phyloP scores from a whole-genome alignment of 2,113 vertebrate genomes.

The Ramphastos sulfuratus region DNA sequence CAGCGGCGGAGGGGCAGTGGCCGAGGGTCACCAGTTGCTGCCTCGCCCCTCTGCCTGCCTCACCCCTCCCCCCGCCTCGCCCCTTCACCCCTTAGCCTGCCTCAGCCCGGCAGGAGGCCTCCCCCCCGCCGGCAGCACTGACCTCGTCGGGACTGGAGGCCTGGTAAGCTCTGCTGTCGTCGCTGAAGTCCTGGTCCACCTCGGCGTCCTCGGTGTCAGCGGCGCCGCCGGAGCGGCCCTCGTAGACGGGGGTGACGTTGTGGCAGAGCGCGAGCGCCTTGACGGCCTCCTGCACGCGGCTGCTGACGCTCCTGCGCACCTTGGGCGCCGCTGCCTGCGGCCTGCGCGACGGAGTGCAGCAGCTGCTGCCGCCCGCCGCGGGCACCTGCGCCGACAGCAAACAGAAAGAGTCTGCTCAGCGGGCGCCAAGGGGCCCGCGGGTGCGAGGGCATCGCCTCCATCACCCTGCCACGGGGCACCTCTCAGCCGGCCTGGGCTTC shows the following conservation, averaged over 20 bases:
- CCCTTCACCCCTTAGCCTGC: no score
- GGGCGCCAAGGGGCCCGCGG: no score
- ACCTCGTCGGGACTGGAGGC: conserved; percentile 98
- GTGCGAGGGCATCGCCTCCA: no score
- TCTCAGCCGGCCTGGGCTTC: no score
- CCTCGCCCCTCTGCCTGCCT: no score
- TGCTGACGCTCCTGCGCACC: conserved; percentile 92
- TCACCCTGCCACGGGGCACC: no score
- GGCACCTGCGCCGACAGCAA: no score
- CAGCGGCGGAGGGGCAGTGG: no score
- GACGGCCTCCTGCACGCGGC: conserved; percentile 91
- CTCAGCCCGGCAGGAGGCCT: no score
- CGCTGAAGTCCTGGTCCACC: conserved; percentile 93
- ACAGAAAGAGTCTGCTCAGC: no score
- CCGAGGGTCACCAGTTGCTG: no score
- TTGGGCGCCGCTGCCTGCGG: conserved; percentile 82
- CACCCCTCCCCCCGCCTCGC: no score
- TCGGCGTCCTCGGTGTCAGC: conserved; percentile 88
- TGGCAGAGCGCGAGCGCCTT: conserved; percentile 96
- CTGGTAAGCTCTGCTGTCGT: conserved; percentile 94
- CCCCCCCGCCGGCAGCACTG: neutral
- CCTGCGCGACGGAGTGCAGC: conserved; percentile 76
- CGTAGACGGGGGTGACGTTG: conserved; percentile 96
- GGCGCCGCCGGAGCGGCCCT: conserved; percentile 70
- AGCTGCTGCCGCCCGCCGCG: conserved; percentile 8